Conservation (phyloP, 2,888 invertebrate species). For the Endomychus coccineus region DNA sequence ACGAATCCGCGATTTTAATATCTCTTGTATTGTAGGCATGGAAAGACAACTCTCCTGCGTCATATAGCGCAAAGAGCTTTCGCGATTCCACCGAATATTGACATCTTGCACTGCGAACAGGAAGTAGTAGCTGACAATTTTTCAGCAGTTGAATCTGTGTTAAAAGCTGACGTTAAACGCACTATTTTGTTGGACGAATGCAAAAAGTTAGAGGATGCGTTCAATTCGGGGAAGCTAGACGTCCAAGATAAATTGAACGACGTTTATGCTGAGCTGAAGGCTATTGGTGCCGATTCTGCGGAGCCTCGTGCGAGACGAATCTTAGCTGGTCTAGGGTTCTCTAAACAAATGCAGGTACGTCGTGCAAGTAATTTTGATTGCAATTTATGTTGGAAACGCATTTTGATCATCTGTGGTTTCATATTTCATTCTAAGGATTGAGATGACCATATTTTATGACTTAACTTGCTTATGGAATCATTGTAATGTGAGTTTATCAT, state of each 20-base stretch:
- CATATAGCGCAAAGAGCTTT: conserved; percentile 88
- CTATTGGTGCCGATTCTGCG: conserved; percentile 96
- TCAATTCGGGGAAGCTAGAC: conserved; percentile 64
- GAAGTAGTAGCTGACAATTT: conserved; percentile 94
- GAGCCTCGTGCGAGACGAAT: conserved; percentile 95
- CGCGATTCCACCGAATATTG: conserved; percentile 92
- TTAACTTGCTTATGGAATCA: too few species aligned
- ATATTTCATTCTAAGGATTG: too few species aligned
- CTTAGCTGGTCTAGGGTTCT: conserved; percentile 94
- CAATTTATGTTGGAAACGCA: too few species aligned
- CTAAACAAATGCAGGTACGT: conserved; percentile 66
- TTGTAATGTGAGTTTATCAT: too few species aligned
- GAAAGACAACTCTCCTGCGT: conserved; percentile 92
- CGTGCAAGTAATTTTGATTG: conserved; percentile 1
- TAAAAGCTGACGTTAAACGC: conserved; percentile 89
- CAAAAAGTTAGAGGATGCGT: conserved; percentile 68
- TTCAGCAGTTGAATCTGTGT: conserved; percentile 86
- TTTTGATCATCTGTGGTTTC: too few species aligned
- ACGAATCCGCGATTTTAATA: neutral
- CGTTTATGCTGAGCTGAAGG: conserved; percentile 89
- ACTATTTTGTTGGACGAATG: conserved; percentile 75
- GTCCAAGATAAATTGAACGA: conserved; percentile 78
- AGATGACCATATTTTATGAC: too few species aligned
- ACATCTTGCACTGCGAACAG: conserved; percentile 94
- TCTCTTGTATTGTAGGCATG: conserved; percentile 64